phyloP scores from a whole-genome alignment of 2,113 vertebrate species.

The Spermophilus dauricus region DNA sequence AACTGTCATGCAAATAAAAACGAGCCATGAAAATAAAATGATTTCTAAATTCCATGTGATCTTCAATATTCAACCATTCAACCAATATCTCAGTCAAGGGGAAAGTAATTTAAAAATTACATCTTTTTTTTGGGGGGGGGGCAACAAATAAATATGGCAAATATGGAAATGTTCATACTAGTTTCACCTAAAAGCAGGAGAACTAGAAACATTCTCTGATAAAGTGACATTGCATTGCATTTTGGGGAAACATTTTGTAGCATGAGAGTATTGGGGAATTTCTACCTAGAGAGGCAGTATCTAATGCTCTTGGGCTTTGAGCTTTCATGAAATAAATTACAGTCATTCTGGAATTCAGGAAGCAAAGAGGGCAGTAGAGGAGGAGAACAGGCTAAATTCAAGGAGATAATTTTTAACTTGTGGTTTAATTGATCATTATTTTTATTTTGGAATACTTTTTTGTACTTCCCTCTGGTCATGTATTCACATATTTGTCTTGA shows the following conservation, averaged over 20 bases:
- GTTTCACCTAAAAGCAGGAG: neutral
- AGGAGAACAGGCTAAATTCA: neutral
- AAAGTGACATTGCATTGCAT: neutral
- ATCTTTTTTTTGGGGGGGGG: neutral
- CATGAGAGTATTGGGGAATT: neutral
- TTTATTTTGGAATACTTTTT: neutral
- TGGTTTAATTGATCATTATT: neutral
- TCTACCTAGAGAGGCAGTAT: neutral
- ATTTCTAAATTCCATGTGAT: neutral
- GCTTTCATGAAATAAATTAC: neutral
- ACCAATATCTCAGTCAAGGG: neutral
- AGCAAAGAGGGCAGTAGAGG: neutral
- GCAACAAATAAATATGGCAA: neutral
- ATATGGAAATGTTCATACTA: neutral
- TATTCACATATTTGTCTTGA: neutral
- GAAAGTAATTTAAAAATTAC: neutral
- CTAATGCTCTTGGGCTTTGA: neutral
- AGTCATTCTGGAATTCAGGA: neutral
- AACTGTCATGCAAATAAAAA: neutral
- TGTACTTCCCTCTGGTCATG: neutral
- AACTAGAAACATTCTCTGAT: neutral
- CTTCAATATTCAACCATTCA: neutral
- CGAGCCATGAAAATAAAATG: neutral
- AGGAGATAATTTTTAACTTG: neutral
- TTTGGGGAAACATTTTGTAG: neutral